phyloP scores from a whole-genome alignment of 2,888 invertebrate species.

The Lasioglossum calceatum region DNA sequence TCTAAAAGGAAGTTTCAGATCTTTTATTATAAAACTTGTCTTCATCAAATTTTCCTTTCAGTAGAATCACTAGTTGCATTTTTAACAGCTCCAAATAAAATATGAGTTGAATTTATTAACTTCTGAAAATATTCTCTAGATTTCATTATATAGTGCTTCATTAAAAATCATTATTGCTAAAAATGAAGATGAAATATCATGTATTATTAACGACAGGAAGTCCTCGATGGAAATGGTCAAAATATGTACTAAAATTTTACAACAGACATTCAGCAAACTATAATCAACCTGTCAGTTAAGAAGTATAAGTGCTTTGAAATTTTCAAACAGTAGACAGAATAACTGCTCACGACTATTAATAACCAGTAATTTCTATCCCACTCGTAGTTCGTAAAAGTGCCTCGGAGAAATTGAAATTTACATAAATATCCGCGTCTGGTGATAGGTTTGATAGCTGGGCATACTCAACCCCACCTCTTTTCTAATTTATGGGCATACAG shows the following conservation, averaged over 20 bases:
- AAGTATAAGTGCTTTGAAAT: not conserved
- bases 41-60: too few relatives aligned
- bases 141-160: not conserved
- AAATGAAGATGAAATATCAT: not conserved
- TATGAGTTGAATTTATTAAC: not conserved
- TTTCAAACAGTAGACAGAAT: not conserved
- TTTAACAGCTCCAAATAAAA: not conserved
- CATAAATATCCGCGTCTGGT: not conserved
- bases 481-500: conserved; percentile 7
- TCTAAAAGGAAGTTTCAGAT: too few relatives aligned
- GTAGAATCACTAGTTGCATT: too few relatives aligned
- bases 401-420: not conserved
- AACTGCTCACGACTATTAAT: not conserved
- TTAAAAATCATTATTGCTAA: not conserved
- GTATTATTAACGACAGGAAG: not conserved
- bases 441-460: not conserved
- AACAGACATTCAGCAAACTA: not conserved
- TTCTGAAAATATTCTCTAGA: not conserved
- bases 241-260: not conserved
- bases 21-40: too few relatives aligned
- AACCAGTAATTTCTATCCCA: not conserved
- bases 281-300: not conserved
- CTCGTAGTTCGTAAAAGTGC: not conserved
- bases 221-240: not conserved
- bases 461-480: not conserved